These are phyloP conservation scores for Pandemis heparana DNA, from an alignment of 2,888 invertebrate species.

Conservation along the genomic window DNA sequence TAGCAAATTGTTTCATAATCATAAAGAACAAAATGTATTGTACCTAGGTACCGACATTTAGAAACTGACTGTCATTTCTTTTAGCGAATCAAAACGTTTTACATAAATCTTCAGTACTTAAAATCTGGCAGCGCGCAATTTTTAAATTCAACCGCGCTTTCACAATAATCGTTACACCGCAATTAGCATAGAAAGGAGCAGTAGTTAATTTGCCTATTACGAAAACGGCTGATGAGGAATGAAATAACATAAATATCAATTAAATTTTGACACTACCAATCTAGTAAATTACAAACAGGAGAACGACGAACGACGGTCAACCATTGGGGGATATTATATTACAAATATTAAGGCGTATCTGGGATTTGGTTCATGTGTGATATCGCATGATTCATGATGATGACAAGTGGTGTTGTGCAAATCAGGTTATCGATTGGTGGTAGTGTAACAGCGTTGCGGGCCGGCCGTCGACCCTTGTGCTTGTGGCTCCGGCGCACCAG, in stretches of 20 bases:
- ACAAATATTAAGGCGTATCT: neutral
- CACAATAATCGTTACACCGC: slow-evolving; percentile 33
- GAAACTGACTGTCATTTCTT: neutral
- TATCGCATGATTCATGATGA: slow-evolving; percentile 65
- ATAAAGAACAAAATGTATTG: too few species aligned
- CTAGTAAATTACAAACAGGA: slow-evolving; percentile 1
- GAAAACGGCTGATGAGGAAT: slow-evolving; percentile 36
- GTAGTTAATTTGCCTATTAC: slow-evolving; percentile 29
- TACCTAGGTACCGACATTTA: neutral
- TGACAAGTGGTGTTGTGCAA: slow-evolving; percentile 73
- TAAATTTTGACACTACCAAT: slow-evolving; percentile 4
- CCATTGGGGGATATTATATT: neutral
- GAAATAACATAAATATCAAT: slow-evolving; percentile 7
- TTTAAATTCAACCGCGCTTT: slow-evolving; percentile 31
- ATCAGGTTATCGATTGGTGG: slow-evolving; percentile 82
- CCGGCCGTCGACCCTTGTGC: slow-evolving; percentile 75
- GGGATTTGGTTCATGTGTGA: slow-evolving; percentile 30
- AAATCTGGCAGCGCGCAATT: slow-evolving; percentile 19
- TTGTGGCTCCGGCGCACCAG: slow-evolving; percentile 53
- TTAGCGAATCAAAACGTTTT: neutral
- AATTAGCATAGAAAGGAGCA: slow-evolving; percentile 40
- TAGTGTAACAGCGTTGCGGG: slow-evolving; percentile 59
- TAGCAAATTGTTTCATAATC: too few species aligned
- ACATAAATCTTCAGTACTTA: neutral
- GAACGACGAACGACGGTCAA: neutral